These are phyloP conservation scores for Drosophila suboccidentalis DNA, from an alignment of 2,888 invertebrate species.

Conservation along the genomic window DNA sequence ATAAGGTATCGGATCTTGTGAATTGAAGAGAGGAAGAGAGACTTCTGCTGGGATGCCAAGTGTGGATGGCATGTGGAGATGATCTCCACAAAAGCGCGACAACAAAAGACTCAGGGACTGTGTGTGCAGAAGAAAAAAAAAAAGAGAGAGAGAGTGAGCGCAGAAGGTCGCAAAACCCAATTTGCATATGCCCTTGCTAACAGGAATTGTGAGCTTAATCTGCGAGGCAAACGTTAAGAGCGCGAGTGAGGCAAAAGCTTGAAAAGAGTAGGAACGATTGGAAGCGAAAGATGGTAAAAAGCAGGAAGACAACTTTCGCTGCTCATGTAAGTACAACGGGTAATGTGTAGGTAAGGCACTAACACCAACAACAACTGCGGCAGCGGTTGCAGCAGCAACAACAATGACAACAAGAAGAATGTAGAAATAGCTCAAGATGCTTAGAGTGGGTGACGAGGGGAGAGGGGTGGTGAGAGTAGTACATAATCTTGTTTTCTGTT, in stretches of 20 bases:
- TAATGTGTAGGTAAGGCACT: slow-evolving; percentile 36
- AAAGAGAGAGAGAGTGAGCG: slow-evolving; percentile 8
- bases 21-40: background rate
- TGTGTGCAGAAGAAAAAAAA: too few relatives aligned
- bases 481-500: slow-evolving; percentile 27
- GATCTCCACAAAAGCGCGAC: slow-evolving; percentile 18
- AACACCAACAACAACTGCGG: slow-evolving; percentile 9
- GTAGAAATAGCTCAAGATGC: slow-evolving; percentile 35
- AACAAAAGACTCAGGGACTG: background rate
- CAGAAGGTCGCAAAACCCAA: slow-evolving; percentile 54
- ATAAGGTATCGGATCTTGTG: background rate
- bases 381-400: slow-evolving; percentile 20
- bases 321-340: slow-evolving; percentile 62
- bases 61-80: slow-evolving; percentile 3
- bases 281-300: slow-evolving; percentile 48
- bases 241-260: slow-evolving; percentile 32
- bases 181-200: slow-evolving; percentile 67
- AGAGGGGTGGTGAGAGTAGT: slow-evolving; percentile 2
- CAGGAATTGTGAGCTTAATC: slow-evolving; percentile 49
- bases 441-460: background rate
- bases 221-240: slow-evolving; percentile 14
- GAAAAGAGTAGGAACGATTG: slow-evolving; percentile 37
- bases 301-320: slow-evolving; percentile 83
- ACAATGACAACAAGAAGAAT: slow-evolving; percentile 19
- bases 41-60: background rate